These are phyloP conservation scores for Volucella zonaria DNA, from an alignment of 2,888 invertebrate genomes.

Conservation along the genomic window DNA sequence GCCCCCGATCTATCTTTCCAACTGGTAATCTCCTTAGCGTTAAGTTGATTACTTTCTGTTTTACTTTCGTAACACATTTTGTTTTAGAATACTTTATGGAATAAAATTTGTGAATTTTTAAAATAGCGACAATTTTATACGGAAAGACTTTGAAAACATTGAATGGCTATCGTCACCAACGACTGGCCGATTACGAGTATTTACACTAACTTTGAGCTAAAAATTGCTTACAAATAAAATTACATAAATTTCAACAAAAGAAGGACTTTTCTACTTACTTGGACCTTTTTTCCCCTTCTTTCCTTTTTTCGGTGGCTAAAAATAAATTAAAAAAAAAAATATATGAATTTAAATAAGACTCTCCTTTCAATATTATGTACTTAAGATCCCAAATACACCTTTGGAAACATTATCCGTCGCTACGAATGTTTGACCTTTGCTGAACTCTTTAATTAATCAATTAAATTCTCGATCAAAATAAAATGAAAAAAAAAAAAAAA, in stretches of 20 bases:
- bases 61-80: too few species aligned
- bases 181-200: not conserved
- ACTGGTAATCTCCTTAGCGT: too few species aligned
- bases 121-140: too few species aligned
- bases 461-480: constrained; percentile 70
- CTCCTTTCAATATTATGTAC: not conserved
- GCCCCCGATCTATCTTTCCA: too few species aligned
- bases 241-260: not conserved
- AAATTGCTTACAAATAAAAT: not conserved
- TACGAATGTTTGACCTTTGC: constrained; percentile 37
- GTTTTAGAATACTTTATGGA: too few species aligned
- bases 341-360: constrained; percentile 6
- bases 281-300: constrained; percentile 81
- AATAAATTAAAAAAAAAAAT: constrained; percentile 54
- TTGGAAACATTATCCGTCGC: constrained; percentile 40
- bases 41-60: too few species aligned
- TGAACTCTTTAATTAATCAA: constrained; percentile 76
- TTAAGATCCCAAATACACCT: not conserved
- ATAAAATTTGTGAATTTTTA: too few species aligned
- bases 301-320: constrained; percentile 82
- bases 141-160: too few species aligned
- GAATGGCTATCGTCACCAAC: too few species aligned
- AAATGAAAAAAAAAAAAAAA: constrained; percentile 46
- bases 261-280: constrained; percentile 77
- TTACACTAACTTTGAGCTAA: not conserved